A percentile compares a stretch with the other conserved stretches of the same genome.
Conservation (phyloP, 2,888 invertebrate genomes). For the Cryptocheilus praepositus region DNA sequence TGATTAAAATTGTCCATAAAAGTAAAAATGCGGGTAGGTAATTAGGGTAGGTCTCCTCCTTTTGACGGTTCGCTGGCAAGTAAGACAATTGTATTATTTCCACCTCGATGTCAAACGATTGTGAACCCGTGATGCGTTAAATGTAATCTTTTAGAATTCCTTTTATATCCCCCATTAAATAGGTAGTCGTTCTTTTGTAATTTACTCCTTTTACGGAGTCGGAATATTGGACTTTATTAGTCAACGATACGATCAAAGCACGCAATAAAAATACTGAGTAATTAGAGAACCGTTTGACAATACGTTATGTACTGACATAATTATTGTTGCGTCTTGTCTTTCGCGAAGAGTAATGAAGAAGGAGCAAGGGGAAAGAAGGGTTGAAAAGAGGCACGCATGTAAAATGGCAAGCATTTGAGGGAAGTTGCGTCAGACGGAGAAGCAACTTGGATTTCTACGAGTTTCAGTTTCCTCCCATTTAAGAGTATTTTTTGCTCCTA, state of each 20-base stretch:
- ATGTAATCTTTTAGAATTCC: slow-evolving; percentile 52
- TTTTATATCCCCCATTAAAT: neutral
- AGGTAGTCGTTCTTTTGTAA: too few species aligned
- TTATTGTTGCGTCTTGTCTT: too few species aligned
- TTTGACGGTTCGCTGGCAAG: slow-evolving; percentile 64
- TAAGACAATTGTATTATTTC: slow-evolving; percentile 72
- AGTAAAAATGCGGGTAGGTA: slow-evolving; percentile 61
- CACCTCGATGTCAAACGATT: slow-evolving; percentile 69
- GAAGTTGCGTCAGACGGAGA: slow-evolving; percentile 3
- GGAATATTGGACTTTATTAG: too few species aligned
- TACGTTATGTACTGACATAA: too few species aligned
- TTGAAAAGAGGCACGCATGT: neutral
- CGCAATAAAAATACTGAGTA: too few species aligned
- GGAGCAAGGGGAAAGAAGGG: slow-evolving; percentile 8
- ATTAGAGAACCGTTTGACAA: too few species aligned
- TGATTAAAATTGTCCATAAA: slow-evolving; percentile 12
- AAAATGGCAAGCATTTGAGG: neutral
- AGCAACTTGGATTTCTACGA: slow-evolving; percentile 40
- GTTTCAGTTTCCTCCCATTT: slow-evolving; percentile 65
- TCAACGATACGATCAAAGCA: too few species aligned
- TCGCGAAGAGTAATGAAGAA: neutral
- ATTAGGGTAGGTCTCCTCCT: too few species aligned
- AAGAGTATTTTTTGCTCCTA: slow-evolving; percentile 61
- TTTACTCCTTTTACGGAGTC: too few species aligned
- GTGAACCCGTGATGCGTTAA: slow-evolving; percentile 67